Base-by-base conservation (phyloP, 2,888 invertebrate genomes). In the Fragum whitleyi region DNA sequence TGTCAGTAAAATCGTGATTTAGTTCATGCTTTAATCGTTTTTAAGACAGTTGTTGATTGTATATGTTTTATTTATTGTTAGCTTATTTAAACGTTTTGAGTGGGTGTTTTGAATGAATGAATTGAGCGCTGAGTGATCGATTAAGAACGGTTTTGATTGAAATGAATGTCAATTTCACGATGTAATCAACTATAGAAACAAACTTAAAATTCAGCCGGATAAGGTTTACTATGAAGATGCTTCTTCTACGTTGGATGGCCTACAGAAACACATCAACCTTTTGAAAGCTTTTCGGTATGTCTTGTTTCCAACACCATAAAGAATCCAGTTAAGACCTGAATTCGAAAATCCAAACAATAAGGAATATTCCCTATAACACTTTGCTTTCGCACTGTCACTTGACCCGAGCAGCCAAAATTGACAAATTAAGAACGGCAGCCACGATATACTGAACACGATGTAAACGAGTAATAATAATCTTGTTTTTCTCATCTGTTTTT, bases 241-340 rank as follows among this genome's bases (percentile, higher is more conserved):
- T n/a, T 36, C 32, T 36, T 9, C n/a, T 3, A 53, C n/a, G 14
- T 14, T 23, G 6, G 53, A 19, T n/a, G 16, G 7, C n/a, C 28
- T 36, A 21, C 42, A 67, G 23, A 42, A 21, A 42, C 67, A 67
- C 6, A 67, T 23, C n/a, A 67, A 16, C 23, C 21, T 42, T 26
- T 23, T 42, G 42, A 67, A 67, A 7, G 67, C 39, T 11, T 0
- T 9, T 67, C 67, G 11, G 42, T 67, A 67, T 16, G n/a, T 39
- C n/a, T 42, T 39, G 67, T 67, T 67, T 42, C 67, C 67, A 14
- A 67, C 21, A 23, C 67, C 67, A 21, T 67, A 67, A 21, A 67
- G 9, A 0, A 67, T 67, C 67, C 67, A 67, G 23, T 67, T 67
- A 23, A 67, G n/a, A 23, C 21, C 67, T 14, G 67, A 67, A 21